phyloP scores from a whole-genome alignment of 2,888 invertebrate genomes.

The Petrophora chlorosata region DNA sequence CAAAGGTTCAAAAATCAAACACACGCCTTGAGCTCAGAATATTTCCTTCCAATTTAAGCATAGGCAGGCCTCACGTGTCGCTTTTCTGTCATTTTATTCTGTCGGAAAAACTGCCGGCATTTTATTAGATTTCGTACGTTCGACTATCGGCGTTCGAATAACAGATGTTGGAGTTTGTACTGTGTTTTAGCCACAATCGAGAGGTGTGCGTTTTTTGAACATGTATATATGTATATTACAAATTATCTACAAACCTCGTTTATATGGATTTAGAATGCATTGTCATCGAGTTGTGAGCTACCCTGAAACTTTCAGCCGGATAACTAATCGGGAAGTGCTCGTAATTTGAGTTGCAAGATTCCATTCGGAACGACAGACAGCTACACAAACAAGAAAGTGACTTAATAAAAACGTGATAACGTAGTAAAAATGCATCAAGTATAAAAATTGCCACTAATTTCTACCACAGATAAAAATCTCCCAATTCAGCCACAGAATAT shows the following conservation, averaged over 20 bases:
- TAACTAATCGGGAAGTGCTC: too few species aligned
- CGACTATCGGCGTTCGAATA: conserved; percentile 24
- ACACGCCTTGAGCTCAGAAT: conserved; percentile 4
- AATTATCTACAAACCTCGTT: too few species aligned
- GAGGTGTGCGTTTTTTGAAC: neutral
- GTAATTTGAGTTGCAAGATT: too few species aligned
- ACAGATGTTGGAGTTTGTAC: conserved; percentile 14
- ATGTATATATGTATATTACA: neutral
- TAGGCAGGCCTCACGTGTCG: conserved; percentile 13
- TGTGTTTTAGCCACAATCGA: neutral
- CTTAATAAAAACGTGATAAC: too few species aligned
- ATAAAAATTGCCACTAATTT: neutral
- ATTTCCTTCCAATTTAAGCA: conserved; percentile 19
- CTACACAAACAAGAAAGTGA: too few species aligned
- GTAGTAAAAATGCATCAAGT: too few species aligned
- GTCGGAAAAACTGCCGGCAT: conserved; percentile 17
- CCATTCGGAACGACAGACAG: too few species aligned
- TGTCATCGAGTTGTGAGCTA: neutral
- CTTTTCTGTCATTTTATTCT: conserved; percentile 29
- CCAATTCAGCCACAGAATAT: neutral
- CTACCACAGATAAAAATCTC: neutral
- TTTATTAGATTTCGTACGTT: conserved; percentile 31
- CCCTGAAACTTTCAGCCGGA: too few species aligned
- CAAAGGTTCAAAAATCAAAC: conserved; percentile 1
- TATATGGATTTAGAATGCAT: too few species aligned